Evolutionary conservation across 2,797 vertebrate species (phyloP).

Genomic region (Cercopithecus hamlyni): DNA sequence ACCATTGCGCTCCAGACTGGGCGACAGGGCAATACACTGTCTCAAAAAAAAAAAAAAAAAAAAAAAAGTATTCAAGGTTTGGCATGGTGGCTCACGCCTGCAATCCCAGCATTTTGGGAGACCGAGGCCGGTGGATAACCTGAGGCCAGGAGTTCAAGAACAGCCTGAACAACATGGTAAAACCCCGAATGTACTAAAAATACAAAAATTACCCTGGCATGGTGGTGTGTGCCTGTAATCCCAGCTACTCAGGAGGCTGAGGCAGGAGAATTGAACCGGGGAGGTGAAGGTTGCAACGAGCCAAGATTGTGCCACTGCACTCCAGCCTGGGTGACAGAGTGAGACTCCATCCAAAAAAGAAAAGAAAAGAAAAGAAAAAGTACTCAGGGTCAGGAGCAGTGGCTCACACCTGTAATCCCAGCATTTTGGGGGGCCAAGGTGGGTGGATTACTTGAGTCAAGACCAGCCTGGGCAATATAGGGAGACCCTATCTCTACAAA

Average conservation of each 20-base stretch:
- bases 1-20: too few species aligned
- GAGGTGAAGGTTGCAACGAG: not conserved
- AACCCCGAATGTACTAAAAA: not conserved
- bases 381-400: not conserved
- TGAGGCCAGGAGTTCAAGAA: not conserved
- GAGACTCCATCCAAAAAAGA: not conserved
- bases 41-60: too few species aligned
- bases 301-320: not conserved
- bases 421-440: not conserved
- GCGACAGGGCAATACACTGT: too few species aligned
- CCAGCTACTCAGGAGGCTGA: not conserved
- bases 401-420: not conserved
- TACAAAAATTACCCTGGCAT: not conserved
- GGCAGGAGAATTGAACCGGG: not conserved
- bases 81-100: not conserved
- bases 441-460: not conserved
- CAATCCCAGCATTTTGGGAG: not conserved
- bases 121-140: not conserved
- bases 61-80: not conserved
- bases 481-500: not conserved
- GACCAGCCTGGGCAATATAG: not conserved
- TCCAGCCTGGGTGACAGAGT: not conserved
- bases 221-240: not conserved
- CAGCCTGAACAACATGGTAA: not conserved
- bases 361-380: too few species aligned